A percentile compares a stretch with the other conserved stretches of the same genome.
Evolutionary conservation across 2,797 vertebrate species (phyloP).

Genomic region (Stomatorhinus walkeri): DNA sequence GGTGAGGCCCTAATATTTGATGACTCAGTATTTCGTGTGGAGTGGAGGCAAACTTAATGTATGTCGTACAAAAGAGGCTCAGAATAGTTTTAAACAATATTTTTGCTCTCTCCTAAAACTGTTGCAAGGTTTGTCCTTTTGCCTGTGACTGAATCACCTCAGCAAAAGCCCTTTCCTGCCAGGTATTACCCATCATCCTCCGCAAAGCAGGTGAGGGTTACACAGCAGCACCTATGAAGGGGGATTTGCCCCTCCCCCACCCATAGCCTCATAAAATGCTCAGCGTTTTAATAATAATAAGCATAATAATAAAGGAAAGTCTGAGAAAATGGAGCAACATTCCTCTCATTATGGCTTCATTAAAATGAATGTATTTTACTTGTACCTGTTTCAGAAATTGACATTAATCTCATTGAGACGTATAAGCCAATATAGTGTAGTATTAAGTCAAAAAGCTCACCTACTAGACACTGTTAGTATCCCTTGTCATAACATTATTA

Average conservation of each 20-base stretch:
- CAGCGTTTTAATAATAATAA: slow-evolving; percentile 6
- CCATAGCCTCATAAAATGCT: slow-evolving; percentile 18
- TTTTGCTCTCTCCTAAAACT: neutral
- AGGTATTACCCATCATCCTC: neutral
- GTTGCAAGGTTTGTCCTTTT: neutral
- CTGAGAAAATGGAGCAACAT: neutral
- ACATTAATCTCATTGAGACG: neutral
- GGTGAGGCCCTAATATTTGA: neutral
- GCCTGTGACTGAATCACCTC: neutral
- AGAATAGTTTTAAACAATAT: neutral
- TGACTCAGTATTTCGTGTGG: neutral
- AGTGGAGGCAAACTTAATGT: neutral
- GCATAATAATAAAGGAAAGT: neutral
- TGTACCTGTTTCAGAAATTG: neutral
- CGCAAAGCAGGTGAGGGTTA: neutral
- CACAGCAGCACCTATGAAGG: neutral
- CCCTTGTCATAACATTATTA: neutral
- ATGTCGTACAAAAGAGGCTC: neutral
- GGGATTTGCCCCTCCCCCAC: neutral
- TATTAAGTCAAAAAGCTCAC: neutral
- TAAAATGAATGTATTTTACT: slow-evolving; percentile 1
- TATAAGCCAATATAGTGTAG: neutral
- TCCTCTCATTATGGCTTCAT: neutral
- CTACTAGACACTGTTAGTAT: neutral
- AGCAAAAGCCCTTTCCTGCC: neutral